Evolutionary conservation across 2,113 vertebrate genomes (phyloP), one percentile per base, ranked within the genome.

Genomic region (Elgaria multicarinata): DNA sequence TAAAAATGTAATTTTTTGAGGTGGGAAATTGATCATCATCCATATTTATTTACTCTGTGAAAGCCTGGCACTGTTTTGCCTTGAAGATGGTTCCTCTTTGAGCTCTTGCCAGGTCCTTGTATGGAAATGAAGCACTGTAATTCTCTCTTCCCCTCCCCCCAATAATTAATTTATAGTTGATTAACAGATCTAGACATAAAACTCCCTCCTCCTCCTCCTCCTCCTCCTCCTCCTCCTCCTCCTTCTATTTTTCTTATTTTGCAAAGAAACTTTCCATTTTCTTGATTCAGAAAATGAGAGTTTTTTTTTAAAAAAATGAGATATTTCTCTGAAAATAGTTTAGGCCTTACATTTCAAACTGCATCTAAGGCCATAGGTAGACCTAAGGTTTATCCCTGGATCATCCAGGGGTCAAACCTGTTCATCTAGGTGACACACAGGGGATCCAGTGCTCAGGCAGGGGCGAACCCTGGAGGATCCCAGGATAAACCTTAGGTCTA

Each of bases 1-100:
- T 92, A 36, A 91, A 79, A 36, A 85, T 87, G 58, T 33, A 92
- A 87, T 85, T 55, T 85, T 89, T 87, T 67, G 28, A 74, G 64
- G 16, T 26, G 72, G 69, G 83, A 26, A 28, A 24, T 50, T 80
- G 78, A 84, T 93, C 0, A 44, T 90, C 31, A 74, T 78, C 85
- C 90, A 66, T 86, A 84, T 16, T 89, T 83, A 92, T 82, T 50
- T 83, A 58, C 44, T 93, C n/a, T 31, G 46, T 33, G 85, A 6
- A 74, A 1, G 39, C 26, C 39, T 62, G 10, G 22, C 44, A 79
- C 16, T 84, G 16, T 71, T 14, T 24, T 85, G 28, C 50, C 18
- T 84, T 0, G 1, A 80, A 62, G 26, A 62, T 91, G 10, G 83
- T 77, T 53, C 28, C 84, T 86, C 2, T 7, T 22, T 0, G 86